Base-by-base conservation (phyloP, 2,797 vertebrate species). In the Eleutherodactylus coqui region DNA sequence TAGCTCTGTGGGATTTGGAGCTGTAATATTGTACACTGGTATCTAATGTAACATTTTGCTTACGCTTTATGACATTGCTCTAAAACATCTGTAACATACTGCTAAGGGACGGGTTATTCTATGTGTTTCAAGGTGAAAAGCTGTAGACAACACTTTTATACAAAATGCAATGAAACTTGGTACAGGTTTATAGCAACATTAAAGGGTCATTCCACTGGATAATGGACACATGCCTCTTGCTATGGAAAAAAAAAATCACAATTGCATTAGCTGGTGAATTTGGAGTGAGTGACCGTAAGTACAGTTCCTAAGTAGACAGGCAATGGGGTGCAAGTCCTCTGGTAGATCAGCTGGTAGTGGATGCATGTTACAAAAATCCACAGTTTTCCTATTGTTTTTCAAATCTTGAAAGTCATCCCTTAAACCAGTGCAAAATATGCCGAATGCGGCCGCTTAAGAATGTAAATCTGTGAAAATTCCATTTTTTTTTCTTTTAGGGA, bases 391-490 rank as follows among this genome's bases (percentile, higher is more conserved):
- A 70, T 38, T 86, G 45, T 81, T 49, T 75, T 69, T 78, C 70
- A 84, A 43, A 51, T 70, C 41, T 80, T 76, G 34, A 87, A 84
- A 84, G 77, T 81, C 58, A 75, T 87, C 77, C 49, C 27, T 69
- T 87, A 58, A 85, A 85, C 82, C 82, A 87, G 86, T 87, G 86
- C 86, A 87, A 87, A 87, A 70, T 75, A 82, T 60, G 77, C 82
- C 82, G 81, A 81, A 34, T 58, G 58, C 85, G 82, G 69, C 82
- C 49, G 43, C 29, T 58, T 75, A 72, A 81, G 62, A 72, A 45
- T 49, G 76, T 24, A 79, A 86, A 77, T 75, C 72, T 81, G 49
- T 75, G 58, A 86, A 86, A 86, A 84, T 84, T 87, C 76, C 69
- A 55, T 85, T 81, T 84, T n/a, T 69, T 75, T 73, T 72, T 78